These are phyloP conservation scores for Apis laboriosa DNA, from an alignment of 1,140 invertebrate genomes.

Conservation along the genomic window DNA sequence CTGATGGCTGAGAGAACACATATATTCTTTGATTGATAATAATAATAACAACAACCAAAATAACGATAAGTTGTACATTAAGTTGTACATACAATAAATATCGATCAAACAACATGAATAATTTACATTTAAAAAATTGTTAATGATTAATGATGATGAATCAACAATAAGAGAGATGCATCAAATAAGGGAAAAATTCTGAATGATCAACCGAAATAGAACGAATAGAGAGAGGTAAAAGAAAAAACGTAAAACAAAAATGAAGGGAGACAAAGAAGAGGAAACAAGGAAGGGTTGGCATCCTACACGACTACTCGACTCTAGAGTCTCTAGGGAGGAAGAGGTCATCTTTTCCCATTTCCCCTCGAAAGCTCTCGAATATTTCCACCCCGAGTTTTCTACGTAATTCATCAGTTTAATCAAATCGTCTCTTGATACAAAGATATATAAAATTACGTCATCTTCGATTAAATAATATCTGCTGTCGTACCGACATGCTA, in stretches of 20 bases:
- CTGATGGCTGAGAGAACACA: too few species aligned
- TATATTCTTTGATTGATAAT: too few species aligned
- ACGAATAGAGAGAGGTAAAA: too few species aligned
- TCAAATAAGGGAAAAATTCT: not conserved
- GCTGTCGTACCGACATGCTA: not conserved
- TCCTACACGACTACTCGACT: constrained; percentile 24
- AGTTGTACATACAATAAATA: too few species aligned
- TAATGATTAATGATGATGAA: too few species aligned
- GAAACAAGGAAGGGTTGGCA: not conserved
- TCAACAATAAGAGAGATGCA: too few species aligned
- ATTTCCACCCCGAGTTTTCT: not conserved
- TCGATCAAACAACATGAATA: too few species aligned
- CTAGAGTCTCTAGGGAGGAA: not conserved
- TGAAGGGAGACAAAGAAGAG: not conserved
- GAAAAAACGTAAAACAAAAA: not conserved
- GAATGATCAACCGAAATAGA: not conserved
- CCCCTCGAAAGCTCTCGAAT: constrained; percentile 10
- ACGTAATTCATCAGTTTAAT: not conserved
- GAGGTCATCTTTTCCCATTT: constrained; percentile 20
- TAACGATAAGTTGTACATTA: too few species aligned
- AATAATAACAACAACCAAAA: too few species aligned
- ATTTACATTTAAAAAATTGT: too few species aligned
- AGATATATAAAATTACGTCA: not conserved
- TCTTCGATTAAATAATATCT: not conserved
- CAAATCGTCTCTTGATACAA: not conserved